These are phyloP conservation scores for Aspidiotus destructor DNA, from an alignment of 2,888 invertebrate genomes.

Conservation along the genomic window DNA sequence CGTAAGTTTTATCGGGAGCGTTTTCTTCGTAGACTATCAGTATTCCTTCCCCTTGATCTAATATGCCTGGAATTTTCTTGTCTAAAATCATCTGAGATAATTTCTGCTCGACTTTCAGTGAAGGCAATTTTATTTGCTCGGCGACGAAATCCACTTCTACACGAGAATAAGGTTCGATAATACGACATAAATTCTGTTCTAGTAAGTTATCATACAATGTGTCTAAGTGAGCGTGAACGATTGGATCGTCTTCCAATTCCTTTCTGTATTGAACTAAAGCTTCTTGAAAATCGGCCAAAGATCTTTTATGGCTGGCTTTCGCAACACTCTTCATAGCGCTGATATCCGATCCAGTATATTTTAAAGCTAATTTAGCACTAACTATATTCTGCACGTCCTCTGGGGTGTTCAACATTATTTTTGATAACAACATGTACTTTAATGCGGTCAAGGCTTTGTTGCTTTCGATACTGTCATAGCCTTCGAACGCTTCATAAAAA, in stretches of 20 bases:
- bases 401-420: conserved; percentile 94
- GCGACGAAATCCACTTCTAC: conserved; percentile 88
- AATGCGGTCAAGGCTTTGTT: conserved; percentile 86
- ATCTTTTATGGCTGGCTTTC: conserved; percentile 89
- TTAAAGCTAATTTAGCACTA: conserved; percentile 92
- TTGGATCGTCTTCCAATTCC: conserved; percentile 90
- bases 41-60: conserved; percentile 97
- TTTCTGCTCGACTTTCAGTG: conserved; percentile 93
- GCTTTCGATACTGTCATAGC: conserved; percentile 90
- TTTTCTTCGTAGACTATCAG: conserved; percentile 95
- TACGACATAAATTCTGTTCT: conserved; percentile 96
- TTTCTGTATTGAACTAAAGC: conserved; percentile 75
- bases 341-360: conserved; percentile 88
- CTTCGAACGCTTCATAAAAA: conserved; percentile 99
- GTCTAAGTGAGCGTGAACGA: conserved; percentile 92
- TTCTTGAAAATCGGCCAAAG: conserved; percentile 90
- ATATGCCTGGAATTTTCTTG: conserved; percentile 90
- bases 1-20: conserved; percentile 91
- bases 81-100: conserved; percentile 98
- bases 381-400: conserved; percentile 93
- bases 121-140: conserved; percentile 76
- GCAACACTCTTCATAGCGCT: conserved; percentile 98
- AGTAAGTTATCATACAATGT: conserved; percentile 96
- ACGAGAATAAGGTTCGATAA: conserved; percentile 96
- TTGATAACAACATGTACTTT: conserved; percentile 97